phyloP scores from a whole-genome alignment of 1,140 invertebrate species.

The Drosophila sp. region DNA sequence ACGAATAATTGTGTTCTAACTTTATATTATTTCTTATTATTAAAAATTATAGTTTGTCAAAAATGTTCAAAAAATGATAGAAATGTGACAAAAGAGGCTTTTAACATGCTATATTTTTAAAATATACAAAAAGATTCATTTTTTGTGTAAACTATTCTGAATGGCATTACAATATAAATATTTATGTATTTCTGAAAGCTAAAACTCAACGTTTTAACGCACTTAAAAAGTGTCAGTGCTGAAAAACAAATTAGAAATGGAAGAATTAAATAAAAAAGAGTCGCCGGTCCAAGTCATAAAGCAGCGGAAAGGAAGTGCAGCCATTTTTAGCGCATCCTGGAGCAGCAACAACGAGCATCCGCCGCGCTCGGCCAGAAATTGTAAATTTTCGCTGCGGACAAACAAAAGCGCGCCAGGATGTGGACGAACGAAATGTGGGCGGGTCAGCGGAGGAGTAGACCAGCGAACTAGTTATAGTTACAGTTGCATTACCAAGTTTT shows the following conservation, averaged over 20 bases:
- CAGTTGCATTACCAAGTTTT: constrained; percentile 57
- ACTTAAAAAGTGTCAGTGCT: not conserved
- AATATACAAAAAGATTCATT: too few relatives aligned
- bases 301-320: constrained; percentile 65
- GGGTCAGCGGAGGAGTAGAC: not conserved
- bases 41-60: too few relatives aligned
- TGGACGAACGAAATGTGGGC: constrained; percentile 18
- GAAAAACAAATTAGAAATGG: not conserved
- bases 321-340: constrained; percentile 77
- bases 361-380: constrained; percentile 60
- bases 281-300: constrained; percentile 34
- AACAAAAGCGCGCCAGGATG: constrained; percentile 75
- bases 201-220: not conserved
- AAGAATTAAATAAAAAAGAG: constrained; percentile 5
- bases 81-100: too few relatives aligned
- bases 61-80: too few relatives aligned
- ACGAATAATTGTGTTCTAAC: too few relatives aligned
- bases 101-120: too few relatives aligned
- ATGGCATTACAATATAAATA: too few relatives aligned
- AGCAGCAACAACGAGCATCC: constrained; percentile 49
- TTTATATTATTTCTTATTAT: too few relatives aligned
- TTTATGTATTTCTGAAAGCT: not conserved
- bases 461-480: constrained; percentile 46
- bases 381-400: constrained; percentile 70
- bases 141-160: too few relatives aligned